Evolutionary conservation across 2,113 vertebrate genomes (phyloP), one percentile per base, ranked within the genome.

Genomic region (Arothron firmamentum): DNA sequence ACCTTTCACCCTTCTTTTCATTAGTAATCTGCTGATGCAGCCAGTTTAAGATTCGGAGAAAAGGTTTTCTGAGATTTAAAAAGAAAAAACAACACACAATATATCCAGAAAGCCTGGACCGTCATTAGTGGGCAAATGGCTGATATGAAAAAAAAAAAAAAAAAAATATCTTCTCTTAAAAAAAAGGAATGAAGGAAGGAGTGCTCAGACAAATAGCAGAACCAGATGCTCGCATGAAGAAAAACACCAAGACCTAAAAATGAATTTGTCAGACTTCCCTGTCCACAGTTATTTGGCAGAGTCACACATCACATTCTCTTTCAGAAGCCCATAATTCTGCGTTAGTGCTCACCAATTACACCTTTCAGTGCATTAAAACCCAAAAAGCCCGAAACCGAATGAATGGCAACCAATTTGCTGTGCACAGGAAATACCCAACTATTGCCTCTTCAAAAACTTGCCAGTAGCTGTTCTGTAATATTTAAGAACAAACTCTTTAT

Each of bases 241-340:
- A 79, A 71, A 74, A 23, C 8, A 61, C 18, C 63, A 59, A 71
- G 68, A 70, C 56, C 60, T 56, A 59, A 79, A 77, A n/a, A 75
- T 70, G 61, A 81, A 76, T 80, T 78, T 52, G 68, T 74, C 86
- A 82, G 70, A 72, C 41, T 70, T 75, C 65, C 54, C 72, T 52
- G 54, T 79, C 74, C 75, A 18, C 72, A 79, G 62, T 65, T 78
- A 75, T 83, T 78, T 87, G 80, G 81, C 81, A 74, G 28, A 65
- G 67, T 51, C 28, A 28, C 16, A 3, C 67, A 58, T 69, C 61
- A 58, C 72, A 43, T 42, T 74, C 60, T 79, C 42, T 59, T 70
- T 59, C 65, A 57, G 34, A 84, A 74, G 74, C 75, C 63, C 60
- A 65, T 12, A 2, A 52, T 60, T 59, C 21, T 18, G 49, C n/a